Evolutionary conservation across 30 jellyfish, hydroid and myxozoan species (phyloP).

Genomic region (Phacellophora camtschatica): DNA sequence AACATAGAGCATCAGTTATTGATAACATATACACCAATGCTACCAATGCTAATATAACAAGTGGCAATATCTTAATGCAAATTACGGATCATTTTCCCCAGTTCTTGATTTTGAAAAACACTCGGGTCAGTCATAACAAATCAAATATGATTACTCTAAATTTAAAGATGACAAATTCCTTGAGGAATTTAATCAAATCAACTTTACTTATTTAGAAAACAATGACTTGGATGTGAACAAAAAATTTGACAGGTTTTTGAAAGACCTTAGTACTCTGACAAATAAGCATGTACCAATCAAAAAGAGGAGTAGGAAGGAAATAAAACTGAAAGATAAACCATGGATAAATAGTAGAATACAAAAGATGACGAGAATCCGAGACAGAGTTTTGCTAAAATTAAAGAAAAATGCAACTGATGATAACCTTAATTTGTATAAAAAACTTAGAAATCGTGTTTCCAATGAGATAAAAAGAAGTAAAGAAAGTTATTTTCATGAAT

Average conservation of each 20-base stretch:
- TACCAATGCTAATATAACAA: background rate
- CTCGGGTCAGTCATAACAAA: background rate
- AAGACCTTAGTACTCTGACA: background rate
- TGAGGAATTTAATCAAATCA: background rate
- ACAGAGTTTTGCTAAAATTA: background rate
- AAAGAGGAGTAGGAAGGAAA: conserved; percentile 4
- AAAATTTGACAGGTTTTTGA: background rate
- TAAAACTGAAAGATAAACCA: conserved; percentile 1
- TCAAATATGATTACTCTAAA: conserved; percentile 16
- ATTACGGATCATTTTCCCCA: conserved; percentile 1
- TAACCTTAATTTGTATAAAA: background rate
- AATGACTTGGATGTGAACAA: conserved; percentile 7
- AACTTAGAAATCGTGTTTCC: conserved; percentile 28
- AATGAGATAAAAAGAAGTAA: background rate
- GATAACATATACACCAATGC: conserved; percentile 48
- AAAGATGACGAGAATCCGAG: conserved; percentile 40
- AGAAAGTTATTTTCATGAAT: conserved; percentile 18
- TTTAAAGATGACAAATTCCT: background rate
- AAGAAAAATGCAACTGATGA: background rate
- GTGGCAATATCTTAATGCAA: conserved; percentile 38
- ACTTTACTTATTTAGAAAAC: conserved; percentile 8
- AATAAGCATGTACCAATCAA: conserved; percentile 21
- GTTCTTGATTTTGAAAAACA: background rate
- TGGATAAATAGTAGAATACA: no score
- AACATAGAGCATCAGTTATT: conserved; percentile 20